These are phyloP conservation scores for Ophonus ardosiacus DNA, from an alignment of 2,888 invertebrate genomes.

Conservation along the genomic window DNA sequence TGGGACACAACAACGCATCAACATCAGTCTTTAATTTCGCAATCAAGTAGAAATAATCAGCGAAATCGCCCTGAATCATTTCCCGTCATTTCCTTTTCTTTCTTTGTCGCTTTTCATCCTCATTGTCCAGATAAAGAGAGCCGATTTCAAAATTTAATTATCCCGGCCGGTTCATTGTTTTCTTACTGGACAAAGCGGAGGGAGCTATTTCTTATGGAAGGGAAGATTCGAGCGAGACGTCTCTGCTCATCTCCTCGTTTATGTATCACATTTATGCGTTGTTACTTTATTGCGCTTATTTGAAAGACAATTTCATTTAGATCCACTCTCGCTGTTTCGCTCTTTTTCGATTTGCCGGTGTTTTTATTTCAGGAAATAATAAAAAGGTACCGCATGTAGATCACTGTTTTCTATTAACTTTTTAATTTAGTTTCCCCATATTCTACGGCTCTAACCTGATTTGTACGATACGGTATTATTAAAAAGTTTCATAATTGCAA, in stretches of 20 bases:
- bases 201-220: neutral
- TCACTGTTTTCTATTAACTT: neutral
- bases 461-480: neutral
- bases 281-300: constrained; percentile 43
- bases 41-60: constrained; percentile 24
- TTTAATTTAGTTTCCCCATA: constrained; percentile 25
- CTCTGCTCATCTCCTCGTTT: neutral
- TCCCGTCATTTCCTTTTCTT: constrained; percentile 14
- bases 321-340: neutral
- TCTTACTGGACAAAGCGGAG: neutral
- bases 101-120: constrained; percentile 4
- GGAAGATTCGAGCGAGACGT: neutral
- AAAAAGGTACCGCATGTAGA: constrained; percentile 2
- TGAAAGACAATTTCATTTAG: constrained; percentile 47
- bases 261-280: constrained; percentile 41
- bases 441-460: neutral
- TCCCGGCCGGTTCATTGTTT: constrained; percentile 24
- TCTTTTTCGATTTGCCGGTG: constrained; percentile 20
- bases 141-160: constrained; percentile 33
- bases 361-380: constrained; percentile 44
- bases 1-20: neutral
- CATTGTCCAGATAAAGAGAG: constrained; percentile 13
- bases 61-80: constrained; percentile 2
- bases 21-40: constrained; percentile 34
- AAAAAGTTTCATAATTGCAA: neutral